Percentiles rank a stretch among this genome's conserved stretches.
Evolutionary conservation across 2,797 vertebrate genomes (phyloP).

Genomic region (Nyctalus aviator): DNA sequence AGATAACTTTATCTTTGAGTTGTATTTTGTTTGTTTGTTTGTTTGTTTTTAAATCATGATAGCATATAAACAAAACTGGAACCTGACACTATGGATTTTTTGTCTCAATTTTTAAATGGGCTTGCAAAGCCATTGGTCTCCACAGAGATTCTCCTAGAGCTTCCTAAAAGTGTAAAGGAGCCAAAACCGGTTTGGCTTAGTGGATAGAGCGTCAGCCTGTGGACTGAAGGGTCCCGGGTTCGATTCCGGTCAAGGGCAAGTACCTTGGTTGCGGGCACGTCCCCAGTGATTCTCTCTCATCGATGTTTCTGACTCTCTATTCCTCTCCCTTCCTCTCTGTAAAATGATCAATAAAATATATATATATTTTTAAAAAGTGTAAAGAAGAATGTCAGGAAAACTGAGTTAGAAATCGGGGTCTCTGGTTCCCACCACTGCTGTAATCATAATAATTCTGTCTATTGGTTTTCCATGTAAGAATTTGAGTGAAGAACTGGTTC

Average conservation of each 20-base stretch:
- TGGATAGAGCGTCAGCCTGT: too few relatives aligned
- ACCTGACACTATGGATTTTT: neutral
- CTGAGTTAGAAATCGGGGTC: neutral
- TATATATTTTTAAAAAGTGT: neutral
- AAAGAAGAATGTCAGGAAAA: neutral
- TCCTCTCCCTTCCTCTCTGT: too few relatives aligned
- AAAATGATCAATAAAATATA: too few relatives aligned
- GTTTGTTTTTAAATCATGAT: neutral
- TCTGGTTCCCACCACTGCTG: neutral
- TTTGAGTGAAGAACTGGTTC: neutral
- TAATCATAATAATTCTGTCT: neutral
- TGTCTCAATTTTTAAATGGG: neutral
- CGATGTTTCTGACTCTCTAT: too few relatives aligned
- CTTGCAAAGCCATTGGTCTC: neutral
- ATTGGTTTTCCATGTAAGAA: neutral
- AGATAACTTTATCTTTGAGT: neutral
- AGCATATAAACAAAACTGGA: neutral
- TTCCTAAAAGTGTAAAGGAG: neutral
- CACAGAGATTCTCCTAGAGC: neutral
- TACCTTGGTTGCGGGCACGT: too few relatives aligned
- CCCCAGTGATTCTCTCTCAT: too few relatives aligned
- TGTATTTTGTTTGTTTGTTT: neutral
- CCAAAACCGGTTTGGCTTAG: too few relatives aligned
- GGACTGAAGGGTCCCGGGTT: too few relatives aligned
- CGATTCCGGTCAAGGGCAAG: too few relatives aligned